Evolutionary conservation across 2,888 invertebrate genomes (phyloP).

Genomic region (Harmothoe impar): DNA sequence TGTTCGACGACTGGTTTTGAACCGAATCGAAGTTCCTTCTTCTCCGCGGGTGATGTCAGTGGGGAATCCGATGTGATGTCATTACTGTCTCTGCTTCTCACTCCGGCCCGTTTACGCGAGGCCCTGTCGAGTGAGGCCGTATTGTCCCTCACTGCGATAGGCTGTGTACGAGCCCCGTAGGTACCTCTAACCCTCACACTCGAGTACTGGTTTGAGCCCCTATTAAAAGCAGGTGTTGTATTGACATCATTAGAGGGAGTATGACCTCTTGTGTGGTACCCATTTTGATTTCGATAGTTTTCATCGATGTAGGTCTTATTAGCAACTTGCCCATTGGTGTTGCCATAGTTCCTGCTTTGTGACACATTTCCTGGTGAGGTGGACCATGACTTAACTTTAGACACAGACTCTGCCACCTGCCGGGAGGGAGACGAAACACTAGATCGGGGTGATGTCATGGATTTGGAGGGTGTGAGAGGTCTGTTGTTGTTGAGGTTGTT

Average conservation of each 20-base stretch:
- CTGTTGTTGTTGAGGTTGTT: neutral
- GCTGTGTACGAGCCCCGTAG: neutral
- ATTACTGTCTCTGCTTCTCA: neutral
- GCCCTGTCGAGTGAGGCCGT: neutral
- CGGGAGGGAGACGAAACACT: neutral
- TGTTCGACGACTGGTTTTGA: neutral
- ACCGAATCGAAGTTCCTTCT: neutral
- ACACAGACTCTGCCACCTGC: neutral
- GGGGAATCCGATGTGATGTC: constrained; percentile 1
- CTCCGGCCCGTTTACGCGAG: neutral
- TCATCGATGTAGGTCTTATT: neutral
- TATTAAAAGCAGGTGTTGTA: neutral
- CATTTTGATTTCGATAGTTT: constrained; percentile 36
- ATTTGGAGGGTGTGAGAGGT: neutral
- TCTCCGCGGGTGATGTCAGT: constrained; percentile 28
- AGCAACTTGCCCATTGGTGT: neutral
- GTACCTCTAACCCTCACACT: constrained; percentile 14
- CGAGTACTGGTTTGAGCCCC: constrained; percentile 18
- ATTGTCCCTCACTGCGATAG: neutral
- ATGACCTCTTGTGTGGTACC: neutral
- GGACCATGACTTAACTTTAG: neutral
- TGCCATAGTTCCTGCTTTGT: neutral
- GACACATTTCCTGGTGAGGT: neutral
- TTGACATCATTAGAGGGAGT: neutral
- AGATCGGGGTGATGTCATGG: neutral